Evolutionary conservation across 2,113 vertebrate species (phyloP).

Genomic region (Phainopepla nitens): DNA sequence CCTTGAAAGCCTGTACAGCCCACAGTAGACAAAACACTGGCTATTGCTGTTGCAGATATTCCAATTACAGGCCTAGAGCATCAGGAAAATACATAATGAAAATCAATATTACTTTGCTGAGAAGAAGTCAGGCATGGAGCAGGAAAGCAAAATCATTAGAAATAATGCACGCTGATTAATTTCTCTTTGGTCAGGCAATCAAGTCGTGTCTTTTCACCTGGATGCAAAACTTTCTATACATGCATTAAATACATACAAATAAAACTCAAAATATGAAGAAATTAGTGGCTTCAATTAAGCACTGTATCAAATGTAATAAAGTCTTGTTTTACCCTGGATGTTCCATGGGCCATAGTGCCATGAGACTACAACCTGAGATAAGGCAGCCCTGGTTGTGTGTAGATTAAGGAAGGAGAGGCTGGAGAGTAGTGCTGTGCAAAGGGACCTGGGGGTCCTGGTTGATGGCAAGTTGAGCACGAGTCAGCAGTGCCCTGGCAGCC

Average conservation of each 20-base stretch:
- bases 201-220: background rate
- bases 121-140: background rate
- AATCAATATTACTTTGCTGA: background rate
- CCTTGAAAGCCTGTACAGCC: background rate
- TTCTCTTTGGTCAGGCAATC: background rate
- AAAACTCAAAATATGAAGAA: background rate
- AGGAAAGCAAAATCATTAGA: background rate
- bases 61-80: background rate
- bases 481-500: background rate
- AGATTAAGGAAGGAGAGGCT: background rate
- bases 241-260: background rate
- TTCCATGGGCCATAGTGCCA: background rate
- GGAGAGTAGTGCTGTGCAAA: fast-evolving
- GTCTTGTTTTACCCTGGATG: background rate
- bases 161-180: background rate
- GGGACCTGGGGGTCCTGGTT: background rate
- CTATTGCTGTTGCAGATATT: background rate
- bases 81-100: background rate
- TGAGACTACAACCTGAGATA: background rate
- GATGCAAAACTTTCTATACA: background rate
- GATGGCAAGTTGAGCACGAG: fast-evolving
- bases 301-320: background rate
- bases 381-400: background rate
- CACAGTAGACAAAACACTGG: background rate
- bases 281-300: background rate